Percentiles rank a stretch among this genome's conserved stretches.
phyloP scores from a whole-genome alignment of 2,888 invertebrate species.

The Glaucopsyche alexis region DNA sequence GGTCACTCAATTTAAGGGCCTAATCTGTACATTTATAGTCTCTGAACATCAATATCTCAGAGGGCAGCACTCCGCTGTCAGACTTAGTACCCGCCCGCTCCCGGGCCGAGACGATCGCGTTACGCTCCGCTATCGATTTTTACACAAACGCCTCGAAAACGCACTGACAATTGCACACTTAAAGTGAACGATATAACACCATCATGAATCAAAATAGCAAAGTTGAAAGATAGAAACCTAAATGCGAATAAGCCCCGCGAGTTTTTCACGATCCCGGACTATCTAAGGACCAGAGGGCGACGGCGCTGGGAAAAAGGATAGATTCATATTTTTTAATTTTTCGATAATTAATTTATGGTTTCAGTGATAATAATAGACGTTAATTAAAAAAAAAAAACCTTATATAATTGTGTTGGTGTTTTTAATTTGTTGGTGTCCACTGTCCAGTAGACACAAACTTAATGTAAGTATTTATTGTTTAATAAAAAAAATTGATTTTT shows the following conservation, averaged over 20 bases:
- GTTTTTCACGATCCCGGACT: constrained; percentile 43
- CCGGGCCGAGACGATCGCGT: constrained; percentile 50
- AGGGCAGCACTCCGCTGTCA: constrained; percentile 42
- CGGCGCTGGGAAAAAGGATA: constrained; percentile 33
- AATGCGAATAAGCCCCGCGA: constrained; percentile 42
- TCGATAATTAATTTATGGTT: background rate
- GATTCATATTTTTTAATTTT: constrained; percentile 25
- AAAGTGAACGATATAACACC: constrained; percentile 33
- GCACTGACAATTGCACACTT: constrained; percentile 38
- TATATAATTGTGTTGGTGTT: constrained; percentile 11
- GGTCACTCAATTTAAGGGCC: constrained; percentile 26
- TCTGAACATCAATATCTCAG: constrained; percentile 42
- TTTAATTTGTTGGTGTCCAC: constrained; percentile 14
- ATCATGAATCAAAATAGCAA: constrained; percentile 48
- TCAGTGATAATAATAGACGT: background rate
- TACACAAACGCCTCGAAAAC: constrained; percentile 35
- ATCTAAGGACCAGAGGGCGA: constrained; percentile 48
- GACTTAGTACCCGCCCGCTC: constrained; percentile 64
- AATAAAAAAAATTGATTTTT: background rate
- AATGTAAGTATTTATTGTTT: constrained; percentile 18
- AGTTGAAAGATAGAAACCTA: constrained; percentile 39
- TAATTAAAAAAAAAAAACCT: background rate
- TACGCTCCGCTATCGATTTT: constrained; percentile 35
- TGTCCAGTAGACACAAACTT: background rate
- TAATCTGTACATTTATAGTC: constrained; percentile 32